phyloP scores from a whole-genome alignment of 92 coral and sea anemone genomes.

The Actinostola sp. region DNA sequence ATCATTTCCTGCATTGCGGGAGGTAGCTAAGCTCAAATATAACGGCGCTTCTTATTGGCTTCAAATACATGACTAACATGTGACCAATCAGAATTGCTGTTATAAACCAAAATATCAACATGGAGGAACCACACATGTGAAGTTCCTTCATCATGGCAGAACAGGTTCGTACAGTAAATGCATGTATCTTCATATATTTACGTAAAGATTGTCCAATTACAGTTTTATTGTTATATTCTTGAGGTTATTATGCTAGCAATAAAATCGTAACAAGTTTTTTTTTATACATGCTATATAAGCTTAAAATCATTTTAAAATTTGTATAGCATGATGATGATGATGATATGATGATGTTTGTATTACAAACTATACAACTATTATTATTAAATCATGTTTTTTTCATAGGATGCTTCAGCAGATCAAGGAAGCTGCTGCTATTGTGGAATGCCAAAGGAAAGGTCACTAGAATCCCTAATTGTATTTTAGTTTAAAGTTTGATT shows the following conservation, averaged over 20 bases:
- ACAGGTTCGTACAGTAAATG: too few species aligned
- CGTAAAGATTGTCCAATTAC: not conserved
- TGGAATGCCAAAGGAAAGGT: slow-evolving; percentile 58
- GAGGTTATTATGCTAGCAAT: too few species aligned
- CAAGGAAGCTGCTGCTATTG: slow-evolving; percentile 75
- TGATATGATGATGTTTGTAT: too few species aligned
- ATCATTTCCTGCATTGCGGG: slow-evolving; percentile 30
- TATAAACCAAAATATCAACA: slow-evolving; percentile 20
- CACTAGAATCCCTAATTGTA: too few species aligned
- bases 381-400: not conserved
- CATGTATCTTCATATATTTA: too few species aligned
- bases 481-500: not conserved
- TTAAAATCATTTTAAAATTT: not conserved
- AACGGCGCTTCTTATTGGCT: slow-evolving; percentile 40
- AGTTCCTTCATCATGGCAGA: not conserved
- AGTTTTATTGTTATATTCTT: not conserved
- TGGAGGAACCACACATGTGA: slow-evolving; percentile 9
- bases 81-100: slow-evolving; percentile 34
- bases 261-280: too few species aligned
- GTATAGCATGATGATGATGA: too few species aligned
- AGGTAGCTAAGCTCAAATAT: slow-evolving; percentile 39
- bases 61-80: not conserved
- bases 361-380: too few species aligned
- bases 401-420: slow-evolving; percentile 1
- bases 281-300: too few species aligned